Evolutionary conservation across 2,888 invertebrate genomes (phyloP).

Genomic region (Agrotis puta): DNA sequence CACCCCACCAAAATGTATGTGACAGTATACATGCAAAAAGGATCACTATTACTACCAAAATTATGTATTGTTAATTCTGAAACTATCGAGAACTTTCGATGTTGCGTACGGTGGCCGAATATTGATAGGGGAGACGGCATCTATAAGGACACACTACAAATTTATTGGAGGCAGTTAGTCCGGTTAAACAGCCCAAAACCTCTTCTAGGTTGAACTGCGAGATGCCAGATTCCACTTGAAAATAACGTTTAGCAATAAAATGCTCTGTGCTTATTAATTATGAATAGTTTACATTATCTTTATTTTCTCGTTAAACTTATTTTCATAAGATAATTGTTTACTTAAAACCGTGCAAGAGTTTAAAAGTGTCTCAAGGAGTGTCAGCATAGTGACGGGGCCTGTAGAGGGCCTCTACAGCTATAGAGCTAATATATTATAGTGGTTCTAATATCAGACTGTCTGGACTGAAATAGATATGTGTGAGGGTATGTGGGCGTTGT

Average conservation of each 20-base stretch:
- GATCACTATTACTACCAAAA: slow-evolving; percentile 48
- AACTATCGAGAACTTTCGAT: slow-evolving; percentile 57
- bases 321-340: no score
- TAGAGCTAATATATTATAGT: neutral
- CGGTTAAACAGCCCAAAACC: no score
- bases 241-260: no score
- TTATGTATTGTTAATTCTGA: slow-evolving; percentile 49
- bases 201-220: no score
- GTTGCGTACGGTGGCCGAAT: slow-evolving; percentile 50
- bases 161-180: slow-evolving; percentile 50
- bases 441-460: neutral
- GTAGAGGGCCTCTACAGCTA: no score
- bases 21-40: slow-evolving; percentile 24
- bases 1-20: neutral
- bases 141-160: slow-evolving; percentile 24
- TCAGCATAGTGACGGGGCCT: no score
- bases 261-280: no score
- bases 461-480: slow-evolving; percentile 4
- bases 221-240: no score
- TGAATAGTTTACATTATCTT: no score
- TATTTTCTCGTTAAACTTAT: no score
- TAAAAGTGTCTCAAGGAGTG: no score
- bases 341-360: no score
- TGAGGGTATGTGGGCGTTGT: neutral
- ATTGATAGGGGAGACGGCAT: slow-evolving; percentile 42